Evolutionary conservation across 2,888 invertebrate species (phyloP).

Genomic region (Hoplodrina blanda): DNA sequence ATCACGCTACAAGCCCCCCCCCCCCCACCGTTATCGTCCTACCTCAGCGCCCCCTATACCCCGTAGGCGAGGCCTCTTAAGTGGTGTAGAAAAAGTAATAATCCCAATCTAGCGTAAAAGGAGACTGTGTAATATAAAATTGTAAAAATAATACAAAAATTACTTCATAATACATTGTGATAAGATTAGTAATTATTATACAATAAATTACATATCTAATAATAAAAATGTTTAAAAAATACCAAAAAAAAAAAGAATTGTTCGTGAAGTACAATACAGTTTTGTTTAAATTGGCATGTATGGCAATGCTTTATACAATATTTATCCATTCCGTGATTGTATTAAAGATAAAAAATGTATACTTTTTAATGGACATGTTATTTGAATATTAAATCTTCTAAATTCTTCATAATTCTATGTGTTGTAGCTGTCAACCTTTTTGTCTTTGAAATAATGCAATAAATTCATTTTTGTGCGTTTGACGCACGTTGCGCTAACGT

Average conservation of each 20-base stretch:
- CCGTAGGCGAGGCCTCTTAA: too few species aligned
- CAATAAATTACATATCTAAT: constrained; percentile 70
- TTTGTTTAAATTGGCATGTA: constrained; percentile 38
- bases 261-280: constrained; percentile 52
- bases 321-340: constrained; percentile 28
- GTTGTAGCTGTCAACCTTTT: constrained; percentile 28
- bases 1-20: too few species aligned
- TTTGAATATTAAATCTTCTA: constrained; percentile 8
- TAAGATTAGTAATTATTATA: constrained; percentile 69
- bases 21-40: too few species aligned
- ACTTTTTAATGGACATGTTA: not conserved
- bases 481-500: too few species aligned
- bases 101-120: constrained; percentile 30
- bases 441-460: constrained; percentile 24
- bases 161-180: constrained; percentile 75
- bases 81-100: not conserved
- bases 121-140: constrained; percentile 54
- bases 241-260: constrained; percentile 18
- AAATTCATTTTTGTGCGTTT: not conserved
- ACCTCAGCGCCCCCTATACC: too few species aligned
- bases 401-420: constrained; percentile 18
- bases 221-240: constrained; percentile 49
- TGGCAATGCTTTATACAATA: constrained; percentile 11
- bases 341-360: constrained; percentile 1
- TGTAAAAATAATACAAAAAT: constrained; percentile 51